These are phyloP conservation scores for Pseudoatta argentina DNA, from an alignment of 1,140 invertebrate species.

Conservation along the genomic window DNA sequence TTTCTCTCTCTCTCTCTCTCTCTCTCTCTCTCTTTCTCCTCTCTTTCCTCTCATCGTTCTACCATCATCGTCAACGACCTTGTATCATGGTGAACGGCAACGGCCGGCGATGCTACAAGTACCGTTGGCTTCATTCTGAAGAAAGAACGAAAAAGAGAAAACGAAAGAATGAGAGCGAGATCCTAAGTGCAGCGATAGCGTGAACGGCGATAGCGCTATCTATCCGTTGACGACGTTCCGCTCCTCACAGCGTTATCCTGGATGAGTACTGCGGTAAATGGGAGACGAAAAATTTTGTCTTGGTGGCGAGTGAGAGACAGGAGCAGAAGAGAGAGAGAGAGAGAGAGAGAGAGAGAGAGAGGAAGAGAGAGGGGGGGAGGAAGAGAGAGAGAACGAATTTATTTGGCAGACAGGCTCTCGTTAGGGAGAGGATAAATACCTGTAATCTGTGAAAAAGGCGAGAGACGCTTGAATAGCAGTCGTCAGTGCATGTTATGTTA, in stretches of 20 bases:
- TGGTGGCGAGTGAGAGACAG: neutral
- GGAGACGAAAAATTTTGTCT: constrained; percentile 47
- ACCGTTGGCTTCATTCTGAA: constrained; percentile 36
- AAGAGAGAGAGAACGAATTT: neutral
- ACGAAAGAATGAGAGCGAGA: constrained; percentile 58
- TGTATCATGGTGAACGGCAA: constrained; percentile 70
- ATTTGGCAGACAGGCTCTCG: constrained; percentile 20
- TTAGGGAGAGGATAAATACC: constrained; percentile 43
- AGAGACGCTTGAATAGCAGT: neutral
- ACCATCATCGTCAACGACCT: constrained; percentile 69
- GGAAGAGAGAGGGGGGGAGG: no score
- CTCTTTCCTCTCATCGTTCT: constrained; percentile 20
- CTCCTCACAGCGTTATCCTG: constrained; percentile 47
- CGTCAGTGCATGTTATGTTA: neutral
- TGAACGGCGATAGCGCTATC: constrained; percentile 61
- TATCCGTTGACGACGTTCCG: constrained; percentile 45
- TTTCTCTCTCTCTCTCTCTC: neutral
- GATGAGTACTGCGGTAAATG: constrained; percentile 59
- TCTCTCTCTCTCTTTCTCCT: constrained; percentile 25
- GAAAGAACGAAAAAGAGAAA: constrained; percentile 18
- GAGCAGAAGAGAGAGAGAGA: neutral
- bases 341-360: no score
- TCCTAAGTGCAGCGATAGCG: constrained; percentile 74
- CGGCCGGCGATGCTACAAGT: constrained; percentile 55
- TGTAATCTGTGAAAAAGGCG: constrained; percentile 14